Base-by-base conservation (phyloP, 2,113 vertebrate species). In the Pseudorasbora parva region DNA sequence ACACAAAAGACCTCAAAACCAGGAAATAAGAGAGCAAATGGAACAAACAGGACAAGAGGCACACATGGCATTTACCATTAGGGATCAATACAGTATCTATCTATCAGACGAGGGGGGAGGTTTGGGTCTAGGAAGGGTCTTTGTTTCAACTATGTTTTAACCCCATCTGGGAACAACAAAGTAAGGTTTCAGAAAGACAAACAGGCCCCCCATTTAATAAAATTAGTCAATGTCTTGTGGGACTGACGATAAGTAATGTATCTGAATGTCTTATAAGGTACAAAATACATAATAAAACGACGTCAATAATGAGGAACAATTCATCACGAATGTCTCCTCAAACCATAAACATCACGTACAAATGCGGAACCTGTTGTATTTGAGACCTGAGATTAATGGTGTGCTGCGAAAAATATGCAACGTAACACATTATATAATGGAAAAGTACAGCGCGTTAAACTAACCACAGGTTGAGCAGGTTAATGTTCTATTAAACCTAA, bases 391-490 rank as follows among this genome's bases (percentile, higher is more conserved):
- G 33, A 49, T 47, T 30, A 72, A 41, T 11, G 3, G 62, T 23
- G 60, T 80, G 85, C 33, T 25, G 74, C 21, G 17, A 76, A 85
- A 79, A 75, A 82, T 85, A 57, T 77, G 69, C 78, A 83, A 78
- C 56, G 77, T 81, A 84, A 83, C 85, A 49, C 82, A 10, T 82
- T 79, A 88, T 73, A 78, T 82, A 81, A 86, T 82, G 87, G 87
- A 88, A 88, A 88, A 88, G 85, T 86, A 88, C 87, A 59, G 82
- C 54, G 47, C 41, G 78, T 74, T 82, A 86, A 68, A 69, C 68
- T 56, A 79, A 86, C 79, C 82, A 86, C 80, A 83, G 85, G 84
- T 82, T 81, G 78, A 73, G 66, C 84, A 82, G 84, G 73, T 77
- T 78, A 47, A 73, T 54, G 81, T 27, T 66, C 76, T 62, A 51